Evolutionary conservation across 2,113 vertebrate genomes (phyloP).

Genomic region (Australoheros scitulus): DNA sequence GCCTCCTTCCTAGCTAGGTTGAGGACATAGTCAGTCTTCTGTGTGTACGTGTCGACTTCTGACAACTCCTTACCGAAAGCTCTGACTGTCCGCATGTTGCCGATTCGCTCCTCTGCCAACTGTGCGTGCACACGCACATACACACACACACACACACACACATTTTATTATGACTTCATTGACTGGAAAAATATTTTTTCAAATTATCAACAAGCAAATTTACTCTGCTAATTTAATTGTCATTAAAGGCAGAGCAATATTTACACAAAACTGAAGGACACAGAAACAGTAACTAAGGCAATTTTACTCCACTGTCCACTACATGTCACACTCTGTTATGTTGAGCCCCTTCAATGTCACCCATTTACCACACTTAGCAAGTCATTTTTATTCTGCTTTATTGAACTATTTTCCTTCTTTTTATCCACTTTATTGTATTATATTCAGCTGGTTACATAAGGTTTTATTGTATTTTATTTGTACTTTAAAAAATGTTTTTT

Average conservation of each 20-base stretch:
- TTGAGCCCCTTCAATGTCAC: not conserved
- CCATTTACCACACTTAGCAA: not conserved
- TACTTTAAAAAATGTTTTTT: not conserved
- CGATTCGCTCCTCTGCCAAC: slow-evolving; percentile 96
- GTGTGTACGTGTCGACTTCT: slow-evolving; percentile 85
- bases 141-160: slow-evolving; percentile 12
- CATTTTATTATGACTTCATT: not conserved
- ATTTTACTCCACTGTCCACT: not conserved
- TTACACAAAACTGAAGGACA: not conserved
- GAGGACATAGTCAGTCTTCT: slow-evolving; percentile 84
- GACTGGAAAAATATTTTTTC: not conserved
- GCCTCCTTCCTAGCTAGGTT: slow-evolving; percentile 89
- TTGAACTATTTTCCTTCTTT: not conserved
- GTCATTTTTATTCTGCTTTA: not conserved
- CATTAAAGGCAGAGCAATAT: not conserved
- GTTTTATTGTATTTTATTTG: not conserved
- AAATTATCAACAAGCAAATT: slow-evolving; percentile 14
- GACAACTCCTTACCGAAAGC: slow-evolving; percentile 93
- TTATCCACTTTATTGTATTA: no score
- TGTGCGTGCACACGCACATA: slow-evolving; percentile 48
- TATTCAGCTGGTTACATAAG: not conserved
- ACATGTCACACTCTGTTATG: not conserved
- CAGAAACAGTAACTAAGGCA: not conserved
- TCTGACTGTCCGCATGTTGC: slow-evolving; percentile 93
- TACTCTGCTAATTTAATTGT: slow-evolving; percentile 16